Evolutionary conservation across 1,140 invertebrate genomes (phyloP).

Genomic region (Pseudomyrmex gracilis): DNA sequence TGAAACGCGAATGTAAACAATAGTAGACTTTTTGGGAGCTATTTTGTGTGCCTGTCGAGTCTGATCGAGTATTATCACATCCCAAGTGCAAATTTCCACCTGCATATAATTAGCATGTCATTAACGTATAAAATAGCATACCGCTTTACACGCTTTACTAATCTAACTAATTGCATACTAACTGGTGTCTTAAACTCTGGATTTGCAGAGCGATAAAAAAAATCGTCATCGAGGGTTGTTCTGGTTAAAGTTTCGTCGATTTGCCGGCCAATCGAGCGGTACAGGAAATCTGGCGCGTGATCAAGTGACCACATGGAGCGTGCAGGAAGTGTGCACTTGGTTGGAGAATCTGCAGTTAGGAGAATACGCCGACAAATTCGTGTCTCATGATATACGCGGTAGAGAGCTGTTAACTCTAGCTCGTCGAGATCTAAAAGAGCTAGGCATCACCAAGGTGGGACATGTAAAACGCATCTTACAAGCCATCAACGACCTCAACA

Average conservation of each 20-base stretch:
- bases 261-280: slow-evolving; percentile 80
- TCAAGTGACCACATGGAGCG: slow-evolving; percentile 88
- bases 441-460: slow-evolving; percentile 96
- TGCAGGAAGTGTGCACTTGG: slow-evolving; percentile 93
- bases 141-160: slow-evolving; percentile 52
- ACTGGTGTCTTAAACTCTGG: slow-evolving; percentile 62
- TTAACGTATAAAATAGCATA: slow-evolving; percentile 50
- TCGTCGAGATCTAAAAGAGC: slow-evolving; percentile 93
- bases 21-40: slow-evolving; percentile 20
- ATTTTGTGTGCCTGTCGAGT: slow-evolving; percentile 42
- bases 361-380: slow-evolving; percentile 95
- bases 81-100: slow-evolving; percentile 46
- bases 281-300: slow-evolving; percentile 81
- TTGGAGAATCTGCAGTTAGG: slow-evolving; percentile 94
- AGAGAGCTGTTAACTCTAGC: slow-evolving; percentile 95
- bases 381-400: slow-evolving; percentile 96
- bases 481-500: slow-evolving; percentile 94
- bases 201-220: slow-evolving; percentile 86
- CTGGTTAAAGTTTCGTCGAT: slow-evolving; percentile 87
- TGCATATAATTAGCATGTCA: slow-evolving; percentile 55
- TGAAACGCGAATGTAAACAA: slow-evolving; percentile 2
- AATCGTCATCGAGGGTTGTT: slow-evolving; percentile 86
- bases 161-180: slow-evolving; percentile 65
- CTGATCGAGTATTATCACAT: slow-evolving; percentile 25
- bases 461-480: slow-evolving; percentile 97